Evolutionary conservation across 2,888 invertebrate genomes (phyloP).

Genomic region (Pteria penguin): DNA sequence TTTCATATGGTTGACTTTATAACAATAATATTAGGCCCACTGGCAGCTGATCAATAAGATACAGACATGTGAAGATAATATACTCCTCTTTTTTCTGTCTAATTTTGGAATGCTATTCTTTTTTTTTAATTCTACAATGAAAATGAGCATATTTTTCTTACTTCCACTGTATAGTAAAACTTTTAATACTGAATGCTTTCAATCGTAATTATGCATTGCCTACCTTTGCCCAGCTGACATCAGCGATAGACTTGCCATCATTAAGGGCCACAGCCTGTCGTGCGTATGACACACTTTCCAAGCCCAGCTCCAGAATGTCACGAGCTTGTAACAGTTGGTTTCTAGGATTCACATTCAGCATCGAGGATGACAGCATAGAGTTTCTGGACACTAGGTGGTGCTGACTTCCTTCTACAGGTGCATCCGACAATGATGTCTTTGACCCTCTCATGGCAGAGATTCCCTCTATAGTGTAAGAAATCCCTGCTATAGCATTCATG

Average conservation of each 20-base stretch:
- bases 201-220: no score
- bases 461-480: constrained; percentile 57
- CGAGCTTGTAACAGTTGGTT: constrained; percentile 71
- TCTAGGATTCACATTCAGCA: constrained; percentile 63
- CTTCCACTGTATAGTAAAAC: no score
- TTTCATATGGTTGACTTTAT: no score
- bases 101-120: no score
- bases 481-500: no score
- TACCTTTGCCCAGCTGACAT: constrained; percentile 78
- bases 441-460: constrained; percentile 62
- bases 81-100: no score
- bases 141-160: no score
- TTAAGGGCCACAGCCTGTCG: constrained; percentile 70
- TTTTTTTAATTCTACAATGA: no score
- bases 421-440: constrained; percentile 65
- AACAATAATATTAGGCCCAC: no score
- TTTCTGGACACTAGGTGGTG: constrained; percentile 56
- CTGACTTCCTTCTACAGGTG: constrained; percentile 52
- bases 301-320: constrained; percentile 75
- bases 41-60: no score
- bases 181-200: no score
- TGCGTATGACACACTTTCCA: constrained; percentile 75
- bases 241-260: constrained; percentile 77
- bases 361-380: constrained; percentile 63
- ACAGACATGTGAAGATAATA: no score